Evolutionary conservation across 2,888 invertebrate species (phyloP), one percentile per base, ranked within the genome.

Genomic region (Melipona beecheii): DNA sequence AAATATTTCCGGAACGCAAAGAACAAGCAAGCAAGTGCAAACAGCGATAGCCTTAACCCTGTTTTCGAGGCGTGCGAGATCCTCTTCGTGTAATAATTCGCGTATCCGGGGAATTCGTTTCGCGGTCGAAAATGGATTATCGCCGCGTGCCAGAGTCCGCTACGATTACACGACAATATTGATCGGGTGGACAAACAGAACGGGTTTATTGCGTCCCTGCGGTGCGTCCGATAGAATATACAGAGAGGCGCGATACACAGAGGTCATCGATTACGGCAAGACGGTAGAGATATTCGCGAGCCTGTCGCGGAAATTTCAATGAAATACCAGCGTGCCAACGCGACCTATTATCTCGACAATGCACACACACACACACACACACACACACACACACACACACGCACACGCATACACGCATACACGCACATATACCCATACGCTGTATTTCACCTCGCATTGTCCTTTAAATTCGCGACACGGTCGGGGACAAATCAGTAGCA

Each of bases 151-250:
- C 68, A 64, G 68, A 62, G 68, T 31, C 79, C 43, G 64, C 62
- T 54, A 70, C 64, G 78, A 86, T 86, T 86, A 86, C 43, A 43
- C n/a, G 62, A 54, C 15, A 60, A 19, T 50, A 84, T 78, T 3
- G 76, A 74, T 81, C 78, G 74, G 64, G 2, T 50, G 50, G 80
- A 78, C 62, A 56, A 64, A 66, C 50, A 36, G 76, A 76, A 78
- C 78, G 56, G 71, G 24, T 81, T 60, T 74, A 54, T 77, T 65
- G 68, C 75, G 70, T 82, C 66, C 54, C 80, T 52, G 27, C 49
- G 75, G 62, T 60, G 43, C 72, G 52, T 75, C 50, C 62, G 78
- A 80, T 78, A 75, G 74, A 60, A 24, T 49, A 73, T 31, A 50
- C 60, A 15, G 54, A 43, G 70, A 64, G 66, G 49, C 54, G 19